phyloP scores from a whole-genome alignment of 2,113 vertebrate species.

The Collichthys lucidus region DNA sequence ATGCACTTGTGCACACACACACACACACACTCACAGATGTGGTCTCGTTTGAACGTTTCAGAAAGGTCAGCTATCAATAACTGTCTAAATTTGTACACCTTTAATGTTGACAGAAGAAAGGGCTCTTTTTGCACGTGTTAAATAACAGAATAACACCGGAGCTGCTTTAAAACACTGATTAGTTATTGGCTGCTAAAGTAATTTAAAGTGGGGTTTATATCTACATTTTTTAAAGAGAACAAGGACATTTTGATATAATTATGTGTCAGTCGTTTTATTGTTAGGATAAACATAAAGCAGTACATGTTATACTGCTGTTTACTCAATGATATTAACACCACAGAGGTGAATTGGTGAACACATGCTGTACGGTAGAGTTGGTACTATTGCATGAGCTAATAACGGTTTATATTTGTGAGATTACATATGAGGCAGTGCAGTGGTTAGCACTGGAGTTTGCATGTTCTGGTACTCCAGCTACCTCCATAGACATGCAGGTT shows the following conservation, averaged over 20 bases:
- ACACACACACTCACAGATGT: constrained; percentile 54
- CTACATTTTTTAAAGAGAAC: not conserved
- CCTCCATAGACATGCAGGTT: too few relatives aligned
- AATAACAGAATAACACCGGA: constrained; percentile 9
- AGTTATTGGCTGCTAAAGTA: constrained; percentile 12
- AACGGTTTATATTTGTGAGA: not conserved
- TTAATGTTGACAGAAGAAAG: constrained; percentile 55
- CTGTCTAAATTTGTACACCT: constrained; percentile 69
- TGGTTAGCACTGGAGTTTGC: too few relatives aligned
- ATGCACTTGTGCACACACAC: constrained; percentile 21
- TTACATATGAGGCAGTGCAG: not conserved
- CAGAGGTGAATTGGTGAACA: not conserved
- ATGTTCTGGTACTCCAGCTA: too few relatives aligned
- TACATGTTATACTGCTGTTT: not conserved
- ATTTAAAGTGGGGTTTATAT: not conserved
- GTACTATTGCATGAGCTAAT: not conserved
- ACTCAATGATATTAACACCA: not conserved
- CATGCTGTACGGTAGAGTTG: not conserved
- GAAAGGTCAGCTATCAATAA: constrained; percentile 78
- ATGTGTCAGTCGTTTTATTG: not conserved
- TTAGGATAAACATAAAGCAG: not conserved
- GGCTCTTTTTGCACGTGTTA: constrained; percentile 14
- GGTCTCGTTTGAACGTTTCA: constrained; percentile 57
- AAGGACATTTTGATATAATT: not conserved
- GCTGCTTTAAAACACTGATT: not conserved